Base-by-base conservation (phyloP, 1,140 invertebrate species). In the Pteromalus puparum region DNA sequence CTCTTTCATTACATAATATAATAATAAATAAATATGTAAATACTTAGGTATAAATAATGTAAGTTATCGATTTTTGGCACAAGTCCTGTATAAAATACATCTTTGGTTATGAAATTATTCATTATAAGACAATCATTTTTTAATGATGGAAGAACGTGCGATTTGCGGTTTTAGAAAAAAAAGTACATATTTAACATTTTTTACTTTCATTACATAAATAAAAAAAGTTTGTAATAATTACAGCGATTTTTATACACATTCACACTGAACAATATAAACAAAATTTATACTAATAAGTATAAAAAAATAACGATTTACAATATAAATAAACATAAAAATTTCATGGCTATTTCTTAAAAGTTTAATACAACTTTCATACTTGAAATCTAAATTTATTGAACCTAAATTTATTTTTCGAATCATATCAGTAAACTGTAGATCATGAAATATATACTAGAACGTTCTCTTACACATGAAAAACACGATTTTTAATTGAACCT, bases 51-150 rank as follows among this genome's bases (percentile, higher is more conserved):
- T 61, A 61, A 61, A 7, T 61, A 61, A 61, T n/a, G 4, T 61
- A 61, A 61, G 21, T 61, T n/a, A 61, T 21, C 53, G n/a, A 61
- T 61, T 46, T 48, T 81, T 81, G 78, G 78, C 78, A 81, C 78
- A 72, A 81, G 30, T 81, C 78, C 48, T 81, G 30, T 81, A 70
- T 72, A 72, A 81, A 81, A 72, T 81, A 81, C 21, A 72, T 81
- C 67, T 72, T 81, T 81, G 67, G 65, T 72, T 81, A 48, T 72
- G 6, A 70, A 48, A 81, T 72, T 72, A 81, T 13, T 24, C n/a
- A 46, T 42, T n/a, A 70, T 70, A 48, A 7, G 18, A 46, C 42
- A 42, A 78, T 34, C 9, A 48, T 13, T 76, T 76, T 76, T 30
- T 18, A n/a, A 61, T 78, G 34, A 53, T 79, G 18, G 53, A 67